These are phyloP conservation scores for Apotomis betuletana DNA, from an alignment of 2,888 invertebrate species.

Conservation along the genomic window DNA sequence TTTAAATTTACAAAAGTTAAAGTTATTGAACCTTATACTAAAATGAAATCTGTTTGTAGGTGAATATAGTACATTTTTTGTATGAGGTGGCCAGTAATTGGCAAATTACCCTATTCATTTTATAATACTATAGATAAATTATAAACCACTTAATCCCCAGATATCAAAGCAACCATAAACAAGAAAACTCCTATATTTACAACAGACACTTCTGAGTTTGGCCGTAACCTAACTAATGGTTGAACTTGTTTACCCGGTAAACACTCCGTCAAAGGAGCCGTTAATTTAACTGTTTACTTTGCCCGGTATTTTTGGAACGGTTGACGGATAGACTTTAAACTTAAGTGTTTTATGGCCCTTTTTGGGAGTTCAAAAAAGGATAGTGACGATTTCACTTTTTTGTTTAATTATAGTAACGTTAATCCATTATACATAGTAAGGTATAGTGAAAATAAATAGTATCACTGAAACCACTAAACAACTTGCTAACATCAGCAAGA, in stretches of 20 bases:
- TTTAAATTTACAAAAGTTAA: too few species aligned
- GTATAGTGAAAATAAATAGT: too few species aligned
- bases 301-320: conserved; percentile 13
- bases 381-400: neutral
- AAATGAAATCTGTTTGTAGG: too few species aligned
- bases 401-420: neutral
- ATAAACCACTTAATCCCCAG: neutral
- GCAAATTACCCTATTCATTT: too few species aligned
- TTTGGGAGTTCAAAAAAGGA: neutral
- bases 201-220: neutral
- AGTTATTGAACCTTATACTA: too few species aligned
- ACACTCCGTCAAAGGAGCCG: conserved; percentile 27
- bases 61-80: too few species aligned
- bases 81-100: too few species aligned
- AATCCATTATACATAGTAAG: too few species aligned
- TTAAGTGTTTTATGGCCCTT: conserved; percentile 13
- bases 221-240: conserved; percentile 17
- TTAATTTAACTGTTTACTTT: conserved; percentile 28
- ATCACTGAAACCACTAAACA: too few species aligned
- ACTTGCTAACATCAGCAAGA: too few species aligned
- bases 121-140: too few species aligned
- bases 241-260: conserved; percentile 15
- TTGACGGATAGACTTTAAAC: conserved; percentile 12
- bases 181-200: neutral
- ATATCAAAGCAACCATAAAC: conserved; percentile 26